Evolutionary conservation across 2,888 invertebrate species (phyloP).

Genomic region (Taenaris catops): DNA sequence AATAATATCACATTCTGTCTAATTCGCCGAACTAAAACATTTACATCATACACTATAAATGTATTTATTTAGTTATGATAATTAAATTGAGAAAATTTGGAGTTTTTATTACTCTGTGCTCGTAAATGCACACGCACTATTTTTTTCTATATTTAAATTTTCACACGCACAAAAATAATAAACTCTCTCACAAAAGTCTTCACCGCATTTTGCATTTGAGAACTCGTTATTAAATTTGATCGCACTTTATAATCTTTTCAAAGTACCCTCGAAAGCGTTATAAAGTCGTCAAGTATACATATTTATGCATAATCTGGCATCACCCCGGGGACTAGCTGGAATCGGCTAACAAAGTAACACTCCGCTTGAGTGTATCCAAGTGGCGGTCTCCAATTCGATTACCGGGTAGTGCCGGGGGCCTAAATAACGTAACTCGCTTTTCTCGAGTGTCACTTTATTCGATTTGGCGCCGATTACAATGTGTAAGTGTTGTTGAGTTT

Average conservation of each 20-base stretch:
- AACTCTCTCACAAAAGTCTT: no score
- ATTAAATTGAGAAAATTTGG: no score
- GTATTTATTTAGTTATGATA: no score
- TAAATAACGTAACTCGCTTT: constrained; percentile 68
- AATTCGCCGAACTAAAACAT: no score
- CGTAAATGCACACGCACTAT: no score
- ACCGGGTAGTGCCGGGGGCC: constrained; percentile 59
- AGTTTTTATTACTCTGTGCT: no score
- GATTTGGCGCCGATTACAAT: constrained; percentile 68
- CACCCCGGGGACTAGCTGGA: constrained; percentile 47
- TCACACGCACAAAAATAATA: no score
- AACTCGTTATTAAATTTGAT: constrained; percentile 5
- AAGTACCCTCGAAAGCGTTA: constrained; percentile 27
- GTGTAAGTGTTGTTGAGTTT: constrained; percentile 53
- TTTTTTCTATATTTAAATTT: no score
- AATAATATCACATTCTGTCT: no score
- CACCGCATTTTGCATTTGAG: no score
- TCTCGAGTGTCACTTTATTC: constrained; percentile 69
- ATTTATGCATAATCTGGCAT: constrained; percentile 54
- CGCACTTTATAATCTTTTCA: constrained; percentile 7
- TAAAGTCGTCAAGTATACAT: constrained; percentile 20
- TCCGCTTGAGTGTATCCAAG: constrained; percentile 64
- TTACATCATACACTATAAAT: no score
- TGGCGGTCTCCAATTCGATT: constrained; percentile 74
- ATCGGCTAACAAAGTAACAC: constrained; percentile 75